Evolutionary conservation across 2,888 invertebrate species (phyloP).

Genomic region (Zootermopsis nevadensis): DNA sequence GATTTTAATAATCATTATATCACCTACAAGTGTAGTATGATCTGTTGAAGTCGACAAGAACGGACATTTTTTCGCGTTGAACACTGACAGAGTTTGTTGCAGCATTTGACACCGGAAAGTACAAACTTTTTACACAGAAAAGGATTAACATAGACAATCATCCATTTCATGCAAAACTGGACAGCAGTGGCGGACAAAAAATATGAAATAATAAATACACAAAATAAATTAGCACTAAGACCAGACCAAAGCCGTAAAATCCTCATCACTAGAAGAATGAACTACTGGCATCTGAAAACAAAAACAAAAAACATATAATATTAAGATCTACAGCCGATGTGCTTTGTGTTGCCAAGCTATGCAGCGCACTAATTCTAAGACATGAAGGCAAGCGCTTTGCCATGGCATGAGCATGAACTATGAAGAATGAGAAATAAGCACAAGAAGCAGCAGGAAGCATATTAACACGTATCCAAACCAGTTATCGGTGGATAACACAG

Average conservation of each 20-base stretch:
- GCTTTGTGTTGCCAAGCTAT: neutral
- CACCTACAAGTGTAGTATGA: too few species aligned
- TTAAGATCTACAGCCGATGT: neutral
- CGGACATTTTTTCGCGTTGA: too few species aligned
- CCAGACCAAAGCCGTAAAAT: conserved; percentile 55
- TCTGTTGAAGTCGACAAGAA: too few species aligned
- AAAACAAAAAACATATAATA: conserved; percentile 50
- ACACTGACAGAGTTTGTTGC: too few species aligned
- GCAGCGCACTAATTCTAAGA: neutral
- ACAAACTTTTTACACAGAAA: too few species aligned
- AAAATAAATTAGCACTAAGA: conserved; percentile 29
- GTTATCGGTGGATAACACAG: too few species aligned
- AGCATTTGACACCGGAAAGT: too few species aligned
- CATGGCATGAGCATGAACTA: neutral
- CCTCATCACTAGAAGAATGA: conserved; percentile 56
- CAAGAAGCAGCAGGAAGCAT: too few species aligned
- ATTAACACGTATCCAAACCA: too few species aligned
- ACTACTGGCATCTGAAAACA: conserved; percentile 56
- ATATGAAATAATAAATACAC: conserved; percentile 22
- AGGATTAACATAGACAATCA: neutral
- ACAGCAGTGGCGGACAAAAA: neutral
- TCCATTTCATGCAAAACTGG: neutral
- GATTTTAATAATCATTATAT: too few species aligned
- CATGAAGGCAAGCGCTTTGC: neutral
- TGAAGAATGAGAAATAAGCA: too few species aligned